Percentiles rank a stretch among this genome's conserved stretches.
These are phyloP conservation scores for Himalopsyche anomala DNA, from an alignment of 2,888 invertebrate genomes.

Conservation along the genomic window DNA sequence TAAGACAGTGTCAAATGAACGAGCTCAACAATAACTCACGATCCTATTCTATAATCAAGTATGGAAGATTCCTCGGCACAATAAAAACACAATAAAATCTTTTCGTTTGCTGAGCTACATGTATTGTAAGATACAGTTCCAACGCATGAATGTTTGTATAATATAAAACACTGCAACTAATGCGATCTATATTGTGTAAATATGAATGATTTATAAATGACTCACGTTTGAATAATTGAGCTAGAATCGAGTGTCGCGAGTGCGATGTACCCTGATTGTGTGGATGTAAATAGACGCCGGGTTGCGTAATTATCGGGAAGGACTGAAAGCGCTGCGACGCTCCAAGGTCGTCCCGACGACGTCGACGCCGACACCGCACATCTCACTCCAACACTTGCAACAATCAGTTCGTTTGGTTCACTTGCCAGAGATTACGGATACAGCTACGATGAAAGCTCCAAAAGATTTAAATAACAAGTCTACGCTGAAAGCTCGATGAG, in stretches of 20 bases:
- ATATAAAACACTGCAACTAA: too few species aligned
- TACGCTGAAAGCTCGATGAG: neutral
- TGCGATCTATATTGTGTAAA: too few species aligned
- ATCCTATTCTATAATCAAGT: too few species aligned
- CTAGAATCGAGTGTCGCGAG: slow-evolving; percentile 30
- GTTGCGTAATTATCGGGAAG: slow-evolving; percentile 40
- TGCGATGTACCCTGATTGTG: slow-evolving; percentile 43
- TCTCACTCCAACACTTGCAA: slow-evolving; percentile 31
- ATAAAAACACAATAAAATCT: too few species aligned
- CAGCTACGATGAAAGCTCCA: slow-evolving; percentile 31
- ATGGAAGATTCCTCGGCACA: too few species aligned
- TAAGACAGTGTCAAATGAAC: too few species aligned
- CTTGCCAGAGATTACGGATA: neutral
- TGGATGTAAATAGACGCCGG: slow-evolving; percentile 17
- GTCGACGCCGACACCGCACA: slow-evolving; percentile 14
- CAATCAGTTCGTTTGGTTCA: neutral
- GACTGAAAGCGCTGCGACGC: slow-evolving; percentile 15
- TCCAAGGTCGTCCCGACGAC: slow-evolving; percentile 31
- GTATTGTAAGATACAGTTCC: too few species aligned
- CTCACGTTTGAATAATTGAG: slow-evolving; percentile 16
- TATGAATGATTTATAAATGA: neutral
- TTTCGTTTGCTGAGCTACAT: too few species aligned
- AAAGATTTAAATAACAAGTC: neutral
- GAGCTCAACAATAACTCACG: too few species aligned
- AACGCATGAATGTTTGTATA: too few species aligned